Evolutionary conservation across 2,113 vertebrate genomes (phyloP), one percentile per base, ranked within the genome.

Genomic region (Odocoileus hemionus): DNA sequence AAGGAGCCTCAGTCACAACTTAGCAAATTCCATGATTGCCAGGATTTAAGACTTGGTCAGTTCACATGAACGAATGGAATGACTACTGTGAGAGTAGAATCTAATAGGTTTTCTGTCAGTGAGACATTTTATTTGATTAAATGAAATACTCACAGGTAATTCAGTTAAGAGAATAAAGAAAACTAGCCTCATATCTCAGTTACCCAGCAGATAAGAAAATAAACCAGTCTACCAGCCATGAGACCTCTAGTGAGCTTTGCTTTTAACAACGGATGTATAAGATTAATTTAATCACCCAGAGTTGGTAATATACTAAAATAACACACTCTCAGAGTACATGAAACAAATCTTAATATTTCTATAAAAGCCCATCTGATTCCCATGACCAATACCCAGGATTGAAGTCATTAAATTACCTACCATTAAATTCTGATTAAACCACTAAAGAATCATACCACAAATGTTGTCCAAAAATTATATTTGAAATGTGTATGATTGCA

Each of bases 91-190:
- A 79, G 17, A 95, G 19, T 61, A 96, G 25, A 79, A 89, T 85
- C 28, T 91, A 33, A 82, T 50, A 36, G 3, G 52, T 89, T 94
- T 95, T 78, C 87, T 45, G 14, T 80, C 43, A 92, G 43, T 78
- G 58, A 96, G 93, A 85, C 84, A 64, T 64, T 85, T 85, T 50
- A 85, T 91, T 88, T 96, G 47, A 64, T 92, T 87, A 94, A 88
- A 86, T 88, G 60, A 95, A 92, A 96, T 80, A 80, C 33, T 58
- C 47, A 76, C 19, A 60, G 76, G 14, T 88, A 80, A 89, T 39
- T 93, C 60, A 96, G 33, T 67, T 86, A 86, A 94, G 50, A 95
- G 19, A 95, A 78, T 79, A 64, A 87, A 95, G 84, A 28, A 87
- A 79, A 61, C 25, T 47, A 96, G 45, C 4, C 9, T 90, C 91